Evolutionary conservation across 2,888 invertebrate species (phyloP), one percentile per base, ranked within the genome.

Genomic region (Piscicola geometra): DNA sequence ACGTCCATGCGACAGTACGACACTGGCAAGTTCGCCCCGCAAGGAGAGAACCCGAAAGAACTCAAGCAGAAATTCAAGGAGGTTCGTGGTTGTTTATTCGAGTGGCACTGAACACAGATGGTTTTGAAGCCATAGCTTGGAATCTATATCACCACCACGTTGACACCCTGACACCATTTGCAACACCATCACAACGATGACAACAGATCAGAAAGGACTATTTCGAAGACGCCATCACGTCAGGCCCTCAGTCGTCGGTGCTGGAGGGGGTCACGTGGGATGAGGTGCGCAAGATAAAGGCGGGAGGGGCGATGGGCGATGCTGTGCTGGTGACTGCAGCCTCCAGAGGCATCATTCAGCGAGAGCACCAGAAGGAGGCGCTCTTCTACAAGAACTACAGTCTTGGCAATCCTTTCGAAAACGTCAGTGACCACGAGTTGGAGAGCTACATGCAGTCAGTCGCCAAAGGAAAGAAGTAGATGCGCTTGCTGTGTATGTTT

Each of bases 181-280:
- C 41, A 41, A 41, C 41, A 41, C 41, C 41, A 41, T 41, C 41
- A 15, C 41, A 15, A 41, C 41, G 9, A 41, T 15, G 15, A 32
- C 74, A 56, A 25, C 76, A 73, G 78, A 78, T 82, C 33, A 78
- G 80, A 76, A 83, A 85, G 75, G 84, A 85, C 76, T 86, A 86
- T 76, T 86, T 85, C 80, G 93, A 94, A 72, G 97, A 98, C 84
- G 93, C 92, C 86, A 92, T 96, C 80, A 92, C 93, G 81, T 95
- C 99, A 72, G 99, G 99, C 0, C 99, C 99, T 15, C 96, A 97
- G 86, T 98, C 98, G 52, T 95, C 95, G 84, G 93, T 99, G 84
- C 88, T 99, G 81, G 99, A 99, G 86, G 96, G 96, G 52, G 93
- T 95, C 21, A 93, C 94, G 78, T 97, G 96, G 96, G 97, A 98